Evolutionary conservation across 2,888 invertebrate genomes (phyloP).

Genomic region (Leucophora obtusa): DNA sequence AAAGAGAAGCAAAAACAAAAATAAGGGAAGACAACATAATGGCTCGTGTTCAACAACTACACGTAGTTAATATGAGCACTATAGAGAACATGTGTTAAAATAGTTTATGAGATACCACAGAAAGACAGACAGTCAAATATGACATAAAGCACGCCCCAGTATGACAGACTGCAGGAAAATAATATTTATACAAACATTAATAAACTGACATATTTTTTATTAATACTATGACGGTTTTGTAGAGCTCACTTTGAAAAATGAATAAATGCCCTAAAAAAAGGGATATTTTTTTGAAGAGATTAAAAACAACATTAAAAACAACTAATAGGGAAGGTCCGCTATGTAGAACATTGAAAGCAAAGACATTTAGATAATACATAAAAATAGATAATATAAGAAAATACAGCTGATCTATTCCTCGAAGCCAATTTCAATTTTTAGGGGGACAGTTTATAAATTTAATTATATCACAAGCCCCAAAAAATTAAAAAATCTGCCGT

Average conservation of each 20-base stretch:
- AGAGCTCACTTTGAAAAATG: conserved; percentile 19
- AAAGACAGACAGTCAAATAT: conserved; percentile 27
- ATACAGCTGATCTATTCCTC: too few species aligned
- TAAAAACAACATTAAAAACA: neutral
- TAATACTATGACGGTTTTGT: conserved; percentile 43
- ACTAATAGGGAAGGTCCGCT: too few species aligned
- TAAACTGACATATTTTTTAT: conserved; percentile 40
- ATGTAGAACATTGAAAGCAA: too few species aligned
- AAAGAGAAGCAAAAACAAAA: neutral
- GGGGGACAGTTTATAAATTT: too few species aligned
- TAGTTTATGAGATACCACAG: conserved; percentile 31
- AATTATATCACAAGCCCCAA: too few species aligned
- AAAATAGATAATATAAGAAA: too few species aligned
- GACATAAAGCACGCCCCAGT: conserved; percentile 49
- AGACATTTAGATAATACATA: too few species aligned
- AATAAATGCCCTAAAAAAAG: neutral
- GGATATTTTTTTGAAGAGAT: neutral
- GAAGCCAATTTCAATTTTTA: too few species aligned
- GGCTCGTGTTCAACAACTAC: neutral
- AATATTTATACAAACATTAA: neutral
- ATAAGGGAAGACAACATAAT: neutral
- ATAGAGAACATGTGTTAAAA: conserved; percentile 31
- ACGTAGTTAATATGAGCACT: neutral
- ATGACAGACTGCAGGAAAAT: neutral
- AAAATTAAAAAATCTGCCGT: too few species aligned